These are phyloP conservation scores for Oceanodroma tethys DNA, from an alignment of 2,113 vertebrate genomes.

Conservation along the genomic window DNA sequence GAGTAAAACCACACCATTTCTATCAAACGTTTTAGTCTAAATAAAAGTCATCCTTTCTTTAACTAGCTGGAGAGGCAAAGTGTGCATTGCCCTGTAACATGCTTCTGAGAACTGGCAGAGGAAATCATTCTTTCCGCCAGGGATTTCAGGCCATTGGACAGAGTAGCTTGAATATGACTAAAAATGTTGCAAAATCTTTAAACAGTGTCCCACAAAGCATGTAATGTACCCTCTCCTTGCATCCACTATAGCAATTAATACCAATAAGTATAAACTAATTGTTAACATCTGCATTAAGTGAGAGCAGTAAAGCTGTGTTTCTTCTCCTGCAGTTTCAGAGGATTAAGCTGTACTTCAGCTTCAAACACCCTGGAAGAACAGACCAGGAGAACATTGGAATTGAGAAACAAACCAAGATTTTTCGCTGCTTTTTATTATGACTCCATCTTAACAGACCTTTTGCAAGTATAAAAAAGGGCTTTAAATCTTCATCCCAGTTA, in stretches of 20 bases:
- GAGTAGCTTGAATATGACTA: not conserved
- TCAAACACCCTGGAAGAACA: not conserved
- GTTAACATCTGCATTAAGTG: constrained; percentile 6
- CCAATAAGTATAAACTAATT: constrained; percentile 19
- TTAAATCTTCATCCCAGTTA: not conserved
- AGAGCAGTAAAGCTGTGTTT: not conserved
- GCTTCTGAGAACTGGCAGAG: not conserved
- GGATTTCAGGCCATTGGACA: constrained; percentile 8
- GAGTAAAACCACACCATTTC: not conserved
- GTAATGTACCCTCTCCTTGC: not conserved
- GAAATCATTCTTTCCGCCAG: not conserved
- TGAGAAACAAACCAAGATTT: not conserved
- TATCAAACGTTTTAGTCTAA: not conserved
- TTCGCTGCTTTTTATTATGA: not conserved
- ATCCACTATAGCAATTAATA: not conserved
- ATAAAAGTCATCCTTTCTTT: not conserved
- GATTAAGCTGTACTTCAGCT: not conserved
- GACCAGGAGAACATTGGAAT: not conserved
- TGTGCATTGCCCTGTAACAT: not conserved
- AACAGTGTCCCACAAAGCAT: not conserved
- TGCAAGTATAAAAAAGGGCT: not conserved
- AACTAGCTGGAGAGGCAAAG: not conserved
- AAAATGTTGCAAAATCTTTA: constrained; percentile 35
- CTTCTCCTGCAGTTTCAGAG: not conserved
- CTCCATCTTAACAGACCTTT: not conserved